phyloP scores from a whole-genome alignment of 2,888 invertebrate species.

The Panzeria rudis region DNA sequence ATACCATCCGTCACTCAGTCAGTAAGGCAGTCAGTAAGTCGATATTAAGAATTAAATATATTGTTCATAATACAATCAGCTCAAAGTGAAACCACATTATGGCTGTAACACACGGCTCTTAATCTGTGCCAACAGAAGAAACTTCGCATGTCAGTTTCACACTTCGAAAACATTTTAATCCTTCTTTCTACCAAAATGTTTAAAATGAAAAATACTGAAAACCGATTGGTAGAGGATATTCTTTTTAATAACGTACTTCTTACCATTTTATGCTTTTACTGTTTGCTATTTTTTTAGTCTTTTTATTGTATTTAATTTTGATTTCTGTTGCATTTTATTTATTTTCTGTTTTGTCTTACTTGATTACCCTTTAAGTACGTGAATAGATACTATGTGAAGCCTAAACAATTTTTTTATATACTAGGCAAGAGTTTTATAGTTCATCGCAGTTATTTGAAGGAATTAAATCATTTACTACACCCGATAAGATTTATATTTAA shows the following conservation, averaged over 20 bases:
- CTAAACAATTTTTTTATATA: neutral
- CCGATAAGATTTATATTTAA: neutral
- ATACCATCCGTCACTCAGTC: conserved; percentile 8
- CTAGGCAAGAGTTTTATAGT: conserved; percentile 7
- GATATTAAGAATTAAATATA: conserved; percentile 46
- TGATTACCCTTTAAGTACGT: conserved; percentile 60
- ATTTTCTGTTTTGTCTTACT: conserved; percentile 46
- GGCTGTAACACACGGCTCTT: conserved; percentile 34
- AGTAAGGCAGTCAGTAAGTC: neutral
- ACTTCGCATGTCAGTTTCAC: conserved; percentile 73
- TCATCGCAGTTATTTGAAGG: neutral
- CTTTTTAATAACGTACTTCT: conserved; percentile 16
- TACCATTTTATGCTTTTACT: conserved; percentile 29
- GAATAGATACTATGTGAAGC: neutral
- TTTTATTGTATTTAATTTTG: conserved; percentile 21
- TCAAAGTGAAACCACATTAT: conserved; percentile 34
- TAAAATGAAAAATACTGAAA: conserved; percentile 11
- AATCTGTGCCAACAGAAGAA: conserved; percentile 56
- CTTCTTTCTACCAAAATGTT: conserved; percentile 50
- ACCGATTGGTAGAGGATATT: conserved; percentile 52
- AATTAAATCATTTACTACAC: neutral
- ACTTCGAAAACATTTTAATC: conserved; percentile 69
- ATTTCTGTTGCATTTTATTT: conserved; percentile 13
- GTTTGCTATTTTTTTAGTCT: conserved; percentile 18
- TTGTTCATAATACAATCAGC: conserved; percentile 61